phyloP scores from a whole-genome alignment of 2,888 invertebrate genomes.

The Drosophila macrospina region DNA sequence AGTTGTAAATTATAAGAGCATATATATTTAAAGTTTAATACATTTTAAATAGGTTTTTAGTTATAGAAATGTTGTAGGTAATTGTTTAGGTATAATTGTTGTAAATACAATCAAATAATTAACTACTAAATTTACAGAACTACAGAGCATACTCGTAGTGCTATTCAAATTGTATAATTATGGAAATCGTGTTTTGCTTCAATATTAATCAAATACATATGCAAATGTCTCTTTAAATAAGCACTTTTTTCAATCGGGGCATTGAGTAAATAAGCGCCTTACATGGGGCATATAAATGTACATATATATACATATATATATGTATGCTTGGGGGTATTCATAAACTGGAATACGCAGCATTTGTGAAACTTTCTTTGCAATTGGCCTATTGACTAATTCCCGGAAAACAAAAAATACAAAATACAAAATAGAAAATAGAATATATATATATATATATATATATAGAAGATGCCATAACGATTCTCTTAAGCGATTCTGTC shows the following conservation, averaged over 20 bases:
- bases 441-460: slow-evolving; percentile 10
- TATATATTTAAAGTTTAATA: slow-evolving; percentile 60
- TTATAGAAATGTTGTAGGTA: slow-evolving; percentile 50
- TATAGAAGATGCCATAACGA: slow-evolving; percentile 29
- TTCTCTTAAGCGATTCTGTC: slow-evolving; percentile 37
- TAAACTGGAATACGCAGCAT: slow-evolving; percentile 39
- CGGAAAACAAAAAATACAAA: slow-evolving; percentile 21
- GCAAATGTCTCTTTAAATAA: slow-evolving; percentile 38
- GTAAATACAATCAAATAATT: slow-evolving; percentile 76
- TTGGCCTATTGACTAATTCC: slow-evolving; percentile 7
- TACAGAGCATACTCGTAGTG: slow-evolving; percentile 62
- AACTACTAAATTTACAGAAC: slow-evolving; percentile 72
- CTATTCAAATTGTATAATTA: slow-evolving; percentile 42
- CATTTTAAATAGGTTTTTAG: slow-evolving; percentile 60
- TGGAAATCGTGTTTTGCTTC: slow-evolving; percentile 27
- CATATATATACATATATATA: not conserved
- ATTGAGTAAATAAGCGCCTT: slow-evolving; percentile 40
- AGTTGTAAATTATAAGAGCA: slow-evolving; percentile 70
- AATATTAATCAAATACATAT: slow-evolving; percentile 37
- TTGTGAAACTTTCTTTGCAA: slow-evolving; percentile 6
- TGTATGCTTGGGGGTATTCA: slow-evolving; percentile 1
- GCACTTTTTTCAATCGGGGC: slow-evolving; percentile 38
- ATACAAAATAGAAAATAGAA: slow-evolving; percentile 8
- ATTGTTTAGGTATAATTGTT: slow-evolving; percentile 65
- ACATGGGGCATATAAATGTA: not conserved